Base-by-base conservation (phyloP, 2,888 invertebrate genomes). In the Hedya salicella region DNA sequence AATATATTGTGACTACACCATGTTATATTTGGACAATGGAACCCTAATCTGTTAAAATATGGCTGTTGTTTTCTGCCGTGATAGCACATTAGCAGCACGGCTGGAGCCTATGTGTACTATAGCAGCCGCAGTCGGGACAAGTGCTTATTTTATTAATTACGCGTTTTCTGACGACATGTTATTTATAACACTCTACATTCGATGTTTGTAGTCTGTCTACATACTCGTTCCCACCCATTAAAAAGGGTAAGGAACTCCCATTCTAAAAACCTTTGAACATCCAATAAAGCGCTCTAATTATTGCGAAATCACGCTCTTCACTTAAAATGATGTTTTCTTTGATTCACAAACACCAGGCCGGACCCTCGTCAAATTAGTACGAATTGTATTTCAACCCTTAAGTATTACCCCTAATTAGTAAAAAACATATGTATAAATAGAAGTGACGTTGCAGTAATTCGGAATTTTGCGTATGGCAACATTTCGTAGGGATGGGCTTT, bases 391-490 rank as follows among this genome's bases (percentile, higher is more conserved):
- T 70, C 52, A 71, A 66, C 70, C 62, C 64, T 59, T 53, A 70
- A 70, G 65, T 68, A 69, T 72, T 69, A 36, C 62, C 68, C 68
- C 70, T 69, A 71, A 71, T 72, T 70, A 69, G 68, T 57, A 50
- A 50, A 68, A 64, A 70, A 69, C 65, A 68, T 67, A 70, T 53
- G 68, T 65, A 66, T 48, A 61, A 40, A 48, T 61, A 64, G 56
- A 52, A 30, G 50, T 49, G 9, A 36, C 9, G 16, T 25, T 9
- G 57, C 57, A 57, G 36, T 66, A 71, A 77, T 77, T 74, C 74
- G 71, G 65, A 70, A 70, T 78, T 81, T 80, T 79, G 70, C 71
- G n/a, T 63, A 73, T 80, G 80, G 85, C 79, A 85, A 82, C 82
- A 82, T 75, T 71, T 17, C n/a, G 8, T 19, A 36, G 49, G 30